Base-by-base conservation (phyloP, 1,140 invertebrate genomes). In the Aphis gossypii region DNA sequence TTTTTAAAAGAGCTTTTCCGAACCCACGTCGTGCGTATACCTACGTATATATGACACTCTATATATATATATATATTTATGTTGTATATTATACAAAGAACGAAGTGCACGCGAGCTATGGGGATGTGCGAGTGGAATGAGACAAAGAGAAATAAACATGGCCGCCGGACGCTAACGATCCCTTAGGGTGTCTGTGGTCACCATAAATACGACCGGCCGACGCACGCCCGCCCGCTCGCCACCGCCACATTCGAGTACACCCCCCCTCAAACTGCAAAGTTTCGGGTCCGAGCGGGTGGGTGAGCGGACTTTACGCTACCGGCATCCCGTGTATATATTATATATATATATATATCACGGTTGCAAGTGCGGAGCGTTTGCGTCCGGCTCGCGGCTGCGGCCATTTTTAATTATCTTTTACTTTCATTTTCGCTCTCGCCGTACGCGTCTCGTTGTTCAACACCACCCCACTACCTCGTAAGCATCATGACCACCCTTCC, bases 121-220 rank as follows among this genome's bases (percentile, higher is more conserved):
- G 54, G 14, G 88, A 8, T 38, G 54, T 30, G 54, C 89, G 21
- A 11, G 38, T 1, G 48, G 48, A 92, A 93, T 35, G 92, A 86
- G 41, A 93, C 92, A 93, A 93, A 93, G 92, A 93, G 92, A 93
- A 93, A 93, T 93, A 93, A 93, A 93, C 92, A 93, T 93, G 92
- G 92, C 92, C 92, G 92, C 82, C 92, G 92, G 92, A 93, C 92
- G 92, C 82, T 93, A 93, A 93, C 92, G 92, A 93, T 93, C 92
- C 92, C 92, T 93, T 86, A 86, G 92, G 92, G 92, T 93, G 92
- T 93, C 82, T 84, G 92, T 86, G 92, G 92, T 93, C 92, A 93
- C 92, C 92, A 54, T 86, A 56, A 93, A 93, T 93, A 84, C 76
- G 82, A 48, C 44, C 76, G 89, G 14, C 48, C 92, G 68, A 21